Evolutionary conservation across 2,113 vertebrate species (phyloP), one percentile per base, ranked within the genome.

Genomic region (Alligator sinensis): DNA sequence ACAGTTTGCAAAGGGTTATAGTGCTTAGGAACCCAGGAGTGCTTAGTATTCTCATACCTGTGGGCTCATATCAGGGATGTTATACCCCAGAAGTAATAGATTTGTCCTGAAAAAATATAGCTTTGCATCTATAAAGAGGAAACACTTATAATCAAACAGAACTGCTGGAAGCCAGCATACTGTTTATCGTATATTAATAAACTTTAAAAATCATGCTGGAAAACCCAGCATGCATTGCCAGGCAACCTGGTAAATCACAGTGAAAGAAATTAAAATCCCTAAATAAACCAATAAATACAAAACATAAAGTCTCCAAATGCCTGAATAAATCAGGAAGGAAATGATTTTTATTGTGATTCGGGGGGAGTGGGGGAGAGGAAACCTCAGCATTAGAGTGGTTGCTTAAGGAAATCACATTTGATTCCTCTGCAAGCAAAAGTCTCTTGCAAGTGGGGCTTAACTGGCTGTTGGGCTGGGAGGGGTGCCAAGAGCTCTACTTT

Each of bases 251-350:
- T 91, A 82, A 82, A 87, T 86, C 84, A 77, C 77, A 82, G 84
- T 66, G 72, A 34, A 70, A 77, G 75, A 87, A 81, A 87, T 86
- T 82, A 81, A 87, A 91, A 81, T 87, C 62, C 79, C 83, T 30
- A 86, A 82, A 81, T 80, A 91, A 86, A 91, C 79, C 63, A 17
- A 76, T 87, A 86, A 87, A 87, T 34, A 70, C 62, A 7, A 57
- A 77, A 55, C 79, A 72, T 76, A 76, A 86, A 77, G n/a, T 59
- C 58, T 68, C 38, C 79, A 78, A 68, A 78, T 59, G 38, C 19
- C 38, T 22, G 21, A n/a, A 82, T 57, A 91, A 77, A 86, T 86
- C 79, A 68, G 55, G 34, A 57, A 68, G 34, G 74, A 61, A 87
- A 87, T 21, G 18, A 34, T 68, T 82, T 34, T 66, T 78, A 25